These are phyloP conservation scores for Sarcophaga bullata DNA, from an alignment of 1,140 invertebrate genomes.

Conservation along the genomic window DNA sequence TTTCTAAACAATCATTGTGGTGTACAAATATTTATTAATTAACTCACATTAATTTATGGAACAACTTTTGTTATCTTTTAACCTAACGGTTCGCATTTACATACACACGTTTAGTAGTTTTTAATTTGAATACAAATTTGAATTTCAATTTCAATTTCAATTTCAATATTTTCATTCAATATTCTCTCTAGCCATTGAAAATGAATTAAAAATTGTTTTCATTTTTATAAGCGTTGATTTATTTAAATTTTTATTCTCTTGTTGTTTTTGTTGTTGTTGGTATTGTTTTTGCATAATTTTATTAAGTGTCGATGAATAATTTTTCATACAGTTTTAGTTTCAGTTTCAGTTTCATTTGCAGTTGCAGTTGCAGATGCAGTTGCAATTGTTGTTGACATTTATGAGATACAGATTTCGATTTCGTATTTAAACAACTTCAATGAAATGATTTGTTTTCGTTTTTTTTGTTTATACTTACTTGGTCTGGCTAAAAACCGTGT, in stretches of 20 bases:
- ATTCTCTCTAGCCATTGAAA: background rate
- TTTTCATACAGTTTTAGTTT: background rate
- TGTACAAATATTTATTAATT: conserved; percentile 22
- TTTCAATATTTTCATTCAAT: conserved; percentile 21
- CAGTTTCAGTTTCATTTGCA: too few species aligned
- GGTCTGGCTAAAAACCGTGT: background rate
- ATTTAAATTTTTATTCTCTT: too few species aligned
- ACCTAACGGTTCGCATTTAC: too few species aligned
- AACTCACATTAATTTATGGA: conserved; percentile 12
- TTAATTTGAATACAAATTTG: background rate
- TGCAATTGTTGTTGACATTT: background rate
- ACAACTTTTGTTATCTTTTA: background rate
- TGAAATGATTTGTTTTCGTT: too few species aligned
- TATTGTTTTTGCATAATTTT: too few species aligned
- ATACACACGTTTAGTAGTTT: background rate
- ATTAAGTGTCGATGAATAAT: background rate
- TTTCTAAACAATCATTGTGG: too few species aligned
- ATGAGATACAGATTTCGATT: background rate
- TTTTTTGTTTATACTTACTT: background rate
- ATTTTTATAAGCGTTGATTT: background rate
- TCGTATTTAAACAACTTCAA: too few species aligned
- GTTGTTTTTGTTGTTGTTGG: too few species aligned
- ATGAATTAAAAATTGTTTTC: background rate
- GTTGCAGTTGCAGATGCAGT: background rate
- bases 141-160: background rate